phyloP scores from a whole-genome alignment of 2,797 vertebrate species.

The Pangasius krempfi region DNA sequence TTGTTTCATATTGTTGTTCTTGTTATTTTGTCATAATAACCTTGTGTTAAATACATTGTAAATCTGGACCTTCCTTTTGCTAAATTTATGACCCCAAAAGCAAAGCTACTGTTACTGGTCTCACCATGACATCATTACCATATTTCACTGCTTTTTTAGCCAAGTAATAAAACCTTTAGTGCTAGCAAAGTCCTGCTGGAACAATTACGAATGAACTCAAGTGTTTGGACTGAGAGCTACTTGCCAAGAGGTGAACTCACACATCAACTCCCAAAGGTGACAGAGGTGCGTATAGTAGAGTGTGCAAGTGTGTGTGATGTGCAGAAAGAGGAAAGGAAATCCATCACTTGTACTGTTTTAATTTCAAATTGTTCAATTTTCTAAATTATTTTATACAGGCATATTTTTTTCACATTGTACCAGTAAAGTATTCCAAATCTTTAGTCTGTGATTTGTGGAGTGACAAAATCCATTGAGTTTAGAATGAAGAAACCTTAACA shows the following conservation, averaged over 20 bases:
- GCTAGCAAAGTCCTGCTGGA: slow-evolving; percentile 62
- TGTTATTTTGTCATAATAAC: slow-evolving; percentile 23
- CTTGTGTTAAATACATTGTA: slow-evolving; percentile 27
- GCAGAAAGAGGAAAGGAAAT: background rate
- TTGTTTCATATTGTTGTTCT: slow-evolving; percentile 23
- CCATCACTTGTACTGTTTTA: background rate
- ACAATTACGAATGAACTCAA: slow-evolving; percentile 59
- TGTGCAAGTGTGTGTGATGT: slow-evolving; percentile 45
- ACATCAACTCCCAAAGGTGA: slow-evolving; percentile 59
- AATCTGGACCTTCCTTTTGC: slow-evolving; percentile 24
- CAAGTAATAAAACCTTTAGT: slow-evolving; percentile 70
- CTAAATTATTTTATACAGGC: background rate
- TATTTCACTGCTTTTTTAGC: slow-evolving; percentile 56
- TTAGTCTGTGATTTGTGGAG: background rate
- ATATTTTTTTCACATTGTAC: background rate
- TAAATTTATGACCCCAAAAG: slow-evolving; percentile 24
- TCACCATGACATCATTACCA: slow-evolving; percentile 56
- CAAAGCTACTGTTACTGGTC: slow-evolving; percentile 60
- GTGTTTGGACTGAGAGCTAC: slow-evolving; percentile 68
- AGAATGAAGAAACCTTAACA: background rate
- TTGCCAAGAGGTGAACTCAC: slow-evolving; percentile 68
- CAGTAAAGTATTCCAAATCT: background rate
- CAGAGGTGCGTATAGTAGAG: slow-evolving; percentile 57
- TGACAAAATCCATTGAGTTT: background rate
- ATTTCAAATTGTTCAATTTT: background rate